phyloP scores from a whole-genome alignment of 2,888 invertebrate genomes.

The Linnaemya vulpina region DNA sequence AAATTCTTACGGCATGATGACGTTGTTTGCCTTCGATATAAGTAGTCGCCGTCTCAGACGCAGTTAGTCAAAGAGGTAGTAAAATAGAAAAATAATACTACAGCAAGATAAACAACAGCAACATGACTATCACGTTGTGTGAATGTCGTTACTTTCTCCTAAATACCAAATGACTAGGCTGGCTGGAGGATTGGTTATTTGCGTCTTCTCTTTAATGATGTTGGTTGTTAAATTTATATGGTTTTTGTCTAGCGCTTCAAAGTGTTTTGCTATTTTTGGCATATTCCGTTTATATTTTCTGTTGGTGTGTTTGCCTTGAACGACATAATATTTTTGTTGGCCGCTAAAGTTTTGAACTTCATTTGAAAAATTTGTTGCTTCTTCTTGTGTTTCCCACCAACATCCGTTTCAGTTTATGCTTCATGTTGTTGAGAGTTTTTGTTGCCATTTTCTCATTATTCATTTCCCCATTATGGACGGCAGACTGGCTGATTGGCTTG shows the following conservation, averaged over 20 bases:
- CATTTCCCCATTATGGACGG: slow-evolving; percentile 47
- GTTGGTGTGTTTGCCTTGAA: slow-evolving; percentile 26
- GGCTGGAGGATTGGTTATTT: slow-evolving; percentile 8
- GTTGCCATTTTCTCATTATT: slow-evolving; percentile 9
- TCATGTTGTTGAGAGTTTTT: neutral
- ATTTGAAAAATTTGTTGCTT: slow-evolving; percentile 57
- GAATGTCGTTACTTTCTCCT: slow-evolving; percentile 69
- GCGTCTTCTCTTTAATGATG: slow-evolving; percentile 13
- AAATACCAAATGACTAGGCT: slow-evolving; percentile 47
- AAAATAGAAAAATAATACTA: neutral
- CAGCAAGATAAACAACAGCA: slow-evolving; percentile 6
- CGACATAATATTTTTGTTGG: slow-evolving; percentile 42
- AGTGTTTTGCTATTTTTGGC: slow-evolving; percentile 47
- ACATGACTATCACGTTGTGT: slow-evolving; percentile 61
- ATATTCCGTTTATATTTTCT: slow-evolving; percentile 7
- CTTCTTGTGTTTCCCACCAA: neutral
- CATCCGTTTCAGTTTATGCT: neutral
- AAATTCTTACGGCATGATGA: slow-evolving; percentile 4
- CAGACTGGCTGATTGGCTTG: neutral
- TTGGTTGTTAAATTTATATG: slow-evolving; percentile 25
- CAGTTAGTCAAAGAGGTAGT: slow-evolving; percentile 23
- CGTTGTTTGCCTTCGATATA: neutral
- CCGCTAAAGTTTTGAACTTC: neutral
- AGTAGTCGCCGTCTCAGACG: slow-evolving; percentile 28
- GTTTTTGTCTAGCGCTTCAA: slow-evolving; percentile 34